Evolutionary conservation across 1,140 invertebrate species (phyloP), one percentile per base, ranked within the genome.

Genomic region (Ips nitidus): DNA sequence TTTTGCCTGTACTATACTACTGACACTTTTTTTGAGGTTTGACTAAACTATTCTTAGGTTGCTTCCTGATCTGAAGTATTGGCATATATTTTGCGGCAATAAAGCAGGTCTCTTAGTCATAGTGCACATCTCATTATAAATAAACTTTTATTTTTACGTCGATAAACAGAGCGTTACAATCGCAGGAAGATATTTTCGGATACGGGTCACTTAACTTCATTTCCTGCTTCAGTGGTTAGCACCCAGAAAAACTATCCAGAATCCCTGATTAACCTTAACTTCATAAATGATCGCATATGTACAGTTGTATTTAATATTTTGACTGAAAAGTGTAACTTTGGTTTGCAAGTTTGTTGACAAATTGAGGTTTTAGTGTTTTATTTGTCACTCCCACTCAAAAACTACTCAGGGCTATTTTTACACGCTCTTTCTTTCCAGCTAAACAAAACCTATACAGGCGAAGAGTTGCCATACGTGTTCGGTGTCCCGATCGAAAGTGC

Each of bases 381-480:
- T 22, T 22, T 22, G 22, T 22, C 22, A 22, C 22, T 22, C 22
- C 22, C 22, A 22, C 22, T 22, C 22, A 22, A 22, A 22, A 22
- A 22, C 22, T 22, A 22, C 22, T 22, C 22, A 22, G 22, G 22
- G 38, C 57, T 59, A 59, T 59, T 59, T 59, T 41, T 59, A 59
- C n/a, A n/a, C 37, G 53, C 8, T 55, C 37, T 56, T 65, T 60
- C 64, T 70, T 65, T 73, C 52, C 63, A 77, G 76, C 73, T 70
- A 61, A 69, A 75, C 70, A 76, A 76, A 71, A 77, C 66, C 7
- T 75, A 71, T 66, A 74, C 61, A 73, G 95, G 95, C 0, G 94
- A 98, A 79, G 95, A 98, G 77, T 77, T 98, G 75, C 88, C 94
- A 0, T 98, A 96, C 76, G 85, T 97, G 41, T 90, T 98, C 69